phyloP scores from a whole-genome alignment of 2,797 vertebrate species.

The Knipowitschia caucasica region DNA sequence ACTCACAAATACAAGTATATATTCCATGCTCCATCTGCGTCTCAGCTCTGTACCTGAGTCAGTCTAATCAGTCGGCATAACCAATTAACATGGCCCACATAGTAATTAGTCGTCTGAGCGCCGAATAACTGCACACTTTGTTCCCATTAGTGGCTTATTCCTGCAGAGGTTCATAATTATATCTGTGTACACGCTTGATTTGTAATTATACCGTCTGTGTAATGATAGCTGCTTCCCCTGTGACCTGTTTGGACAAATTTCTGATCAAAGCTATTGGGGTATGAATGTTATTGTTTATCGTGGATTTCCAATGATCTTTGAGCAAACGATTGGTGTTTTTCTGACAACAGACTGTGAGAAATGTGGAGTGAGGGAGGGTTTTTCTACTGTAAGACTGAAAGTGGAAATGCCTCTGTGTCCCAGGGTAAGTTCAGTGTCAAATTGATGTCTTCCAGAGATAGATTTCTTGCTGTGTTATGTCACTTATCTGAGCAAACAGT shows the following conservation, averaged over 20 bases:
- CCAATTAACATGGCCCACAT: slow-evolving; percentile 67
- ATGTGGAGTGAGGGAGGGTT: slow-evolving; percentile 50
- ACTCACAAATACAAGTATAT: too few relatives aligned
- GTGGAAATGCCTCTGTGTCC: slow-evolving; percentile 21
- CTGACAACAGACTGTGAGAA: slow-evolving; percentile 47
- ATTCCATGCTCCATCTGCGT: slow-evolving; percentile 18
- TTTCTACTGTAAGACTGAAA: slow-evolving; percentile 14
- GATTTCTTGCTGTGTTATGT: slow-evolving; percentile 11
- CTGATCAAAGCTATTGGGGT: slow-evolving; percentile 47
- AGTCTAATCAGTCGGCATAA: slow-evolving; percentile 57
- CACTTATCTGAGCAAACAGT: slow-evolving; percentile 17
- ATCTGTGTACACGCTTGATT: slow-evolving; percentile 70
- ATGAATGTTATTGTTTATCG: slow-evolving; percentile 51
- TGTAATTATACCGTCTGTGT: slow-evolving; percentile 67
- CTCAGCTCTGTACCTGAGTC: slow-evolving; percentile 43
- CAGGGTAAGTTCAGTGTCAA: slow-evolving; percentile 5
- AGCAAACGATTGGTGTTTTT: slow-evolving; percentile 48
- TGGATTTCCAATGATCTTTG: slow-evolving; percentile 41
- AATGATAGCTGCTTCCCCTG: slow-evolving; percentile 68
- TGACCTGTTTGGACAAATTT: slow-evolving; percentile 67
- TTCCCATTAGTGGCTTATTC: slow-evolving; percentile 71
- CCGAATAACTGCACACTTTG: slow-evolving; percentile 65
- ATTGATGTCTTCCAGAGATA: neutral
- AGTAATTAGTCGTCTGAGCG: slow-evolving; percentile 73
- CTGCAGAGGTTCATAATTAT: slow-evolving; percentile 72